Evolutionary conservation across 1,140 invertebrate species (phyloP).

Genomic region (Eupristina koningsbergeri): DNA sequence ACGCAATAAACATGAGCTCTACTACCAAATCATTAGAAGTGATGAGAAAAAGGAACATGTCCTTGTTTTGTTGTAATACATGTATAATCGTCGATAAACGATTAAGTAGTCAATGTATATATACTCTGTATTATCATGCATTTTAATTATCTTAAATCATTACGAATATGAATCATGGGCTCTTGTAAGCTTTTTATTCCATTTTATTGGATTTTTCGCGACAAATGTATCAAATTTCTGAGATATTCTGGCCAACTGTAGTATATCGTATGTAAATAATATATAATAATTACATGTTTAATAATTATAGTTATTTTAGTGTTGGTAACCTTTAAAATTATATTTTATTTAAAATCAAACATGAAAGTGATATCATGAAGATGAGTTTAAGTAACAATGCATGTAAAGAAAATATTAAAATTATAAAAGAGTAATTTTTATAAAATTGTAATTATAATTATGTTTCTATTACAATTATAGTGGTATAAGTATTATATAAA

Average conservation of each 20-base stretch:
- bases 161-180: neutral
- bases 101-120: neutral
- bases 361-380: too few relatives aligned
- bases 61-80: neutral
- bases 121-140: neutral
- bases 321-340: too few relatives aligned
- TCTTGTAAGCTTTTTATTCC: neutral
- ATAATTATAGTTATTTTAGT: too few relatives aligned
- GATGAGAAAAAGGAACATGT: neutral
- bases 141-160: neutral
- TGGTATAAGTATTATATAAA: too few relatives aligned
- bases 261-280: too few relatives aligned
- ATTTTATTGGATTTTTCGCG: neutral
- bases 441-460: too few relatives aligned
- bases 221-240: neutral
- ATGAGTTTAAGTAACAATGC: too few relatives aligned
- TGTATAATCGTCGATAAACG: slow-evolving; percentile 15
- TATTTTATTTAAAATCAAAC: too few relatives aligned
- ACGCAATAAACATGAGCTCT: neutral
- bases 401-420: too few relatives aligned
- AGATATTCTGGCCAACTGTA: neutral
- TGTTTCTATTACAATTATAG: too few relatives aligned
- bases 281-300: too few relatives aligned
- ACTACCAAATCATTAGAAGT: neutral
- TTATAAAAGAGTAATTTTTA: too few relatives aligned